Conservation (phyloP, 2,113 vertebrate genomes). For the Melierax canorus region DNA sequence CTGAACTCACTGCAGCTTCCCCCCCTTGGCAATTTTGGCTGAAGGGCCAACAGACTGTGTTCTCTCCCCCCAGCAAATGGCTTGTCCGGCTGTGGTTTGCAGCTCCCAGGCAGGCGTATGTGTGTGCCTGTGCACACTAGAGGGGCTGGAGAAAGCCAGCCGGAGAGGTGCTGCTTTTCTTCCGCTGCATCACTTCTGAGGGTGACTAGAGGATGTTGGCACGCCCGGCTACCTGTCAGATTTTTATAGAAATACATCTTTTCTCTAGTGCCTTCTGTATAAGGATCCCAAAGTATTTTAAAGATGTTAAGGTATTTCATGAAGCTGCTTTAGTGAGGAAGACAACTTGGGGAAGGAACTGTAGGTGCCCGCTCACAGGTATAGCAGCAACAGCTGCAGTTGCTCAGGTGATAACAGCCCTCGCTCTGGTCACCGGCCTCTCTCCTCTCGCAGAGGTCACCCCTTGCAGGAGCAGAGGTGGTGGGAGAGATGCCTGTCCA, state of each 20-base stretch:
- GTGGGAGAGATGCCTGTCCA: rapidly evolving
- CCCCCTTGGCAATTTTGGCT: neutral
- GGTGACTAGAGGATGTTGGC: neutral
- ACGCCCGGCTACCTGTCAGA: rapidly evolving
- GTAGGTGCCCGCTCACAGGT: neutral
- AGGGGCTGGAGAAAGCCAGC: neutral
- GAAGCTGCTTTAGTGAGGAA: neutral
- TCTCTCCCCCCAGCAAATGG: neutral
- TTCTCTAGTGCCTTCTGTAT: neutral
- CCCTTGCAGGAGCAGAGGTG: neutral
- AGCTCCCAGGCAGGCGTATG: rapidly evolving
- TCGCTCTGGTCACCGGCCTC: rapidly evolving
- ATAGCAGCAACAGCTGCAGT: neutral
- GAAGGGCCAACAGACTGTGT: neutral
- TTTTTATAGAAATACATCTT: neutral
- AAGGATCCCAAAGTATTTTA: neutral
- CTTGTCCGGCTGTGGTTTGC: neutral
- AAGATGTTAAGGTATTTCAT: neutral
- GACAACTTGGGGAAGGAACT: neutral
- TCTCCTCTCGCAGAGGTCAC: neutral
- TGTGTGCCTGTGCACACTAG: neutral
- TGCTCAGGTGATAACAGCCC: neutral
- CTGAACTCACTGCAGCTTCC: neutral
- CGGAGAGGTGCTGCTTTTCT: neutral
- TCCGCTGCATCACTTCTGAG: neutral